A percentile compares a stretch with the other conserved stretches of the same genome.
Conservation (phyloP, 2,113 vertebrate genomes). For the Trogon melanurus region DNA sequence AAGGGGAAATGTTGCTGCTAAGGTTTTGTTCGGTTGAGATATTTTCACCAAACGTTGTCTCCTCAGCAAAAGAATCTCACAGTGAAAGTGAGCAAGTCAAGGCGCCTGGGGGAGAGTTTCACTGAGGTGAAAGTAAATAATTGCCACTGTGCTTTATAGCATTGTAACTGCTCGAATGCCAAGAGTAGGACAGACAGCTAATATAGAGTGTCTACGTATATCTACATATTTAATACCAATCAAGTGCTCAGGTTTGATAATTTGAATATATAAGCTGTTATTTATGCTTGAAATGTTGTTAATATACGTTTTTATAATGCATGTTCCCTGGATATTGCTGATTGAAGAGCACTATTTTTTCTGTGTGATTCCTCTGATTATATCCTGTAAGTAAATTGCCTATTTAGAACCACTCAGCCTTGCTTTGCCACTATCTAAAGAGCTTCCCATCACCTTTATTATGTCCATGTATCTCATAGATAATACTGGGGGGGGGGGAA, state of each 20-base stretch:
- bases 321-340: neutral
- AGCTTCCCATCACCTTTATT: neutral
- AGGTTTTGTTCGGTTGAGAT: neutral
- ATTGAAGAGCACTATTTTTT: neutral
- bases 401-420: neutral
- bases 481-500: accelerated
- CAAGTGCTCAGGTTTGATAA: neutral
- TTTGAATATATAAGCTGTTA: neutral
- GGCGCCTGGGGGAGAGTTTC: accelerated
- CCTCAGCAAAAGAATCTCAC: neutral
- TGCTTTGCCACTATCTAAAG: neutral
- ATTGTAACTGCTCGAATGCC: neutral
- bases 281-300: neutral
- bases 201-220: neutral
- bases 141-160: neutral
- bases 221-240: neutral
- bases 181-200: neutral
- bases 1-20: neutral
- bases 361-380: neutral
- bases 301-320: neutral
- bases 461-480: neutral
- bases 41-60: neutral
- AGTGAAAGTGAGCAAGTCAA: neutral
- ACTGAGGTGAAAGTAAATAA: neutral
- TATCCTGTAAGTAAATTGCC: neutral